Evolutionary conservation across 2,888 invertebrate genomes (phyloP).

Genomic region (Alviniconcha strummeri): DNA sequence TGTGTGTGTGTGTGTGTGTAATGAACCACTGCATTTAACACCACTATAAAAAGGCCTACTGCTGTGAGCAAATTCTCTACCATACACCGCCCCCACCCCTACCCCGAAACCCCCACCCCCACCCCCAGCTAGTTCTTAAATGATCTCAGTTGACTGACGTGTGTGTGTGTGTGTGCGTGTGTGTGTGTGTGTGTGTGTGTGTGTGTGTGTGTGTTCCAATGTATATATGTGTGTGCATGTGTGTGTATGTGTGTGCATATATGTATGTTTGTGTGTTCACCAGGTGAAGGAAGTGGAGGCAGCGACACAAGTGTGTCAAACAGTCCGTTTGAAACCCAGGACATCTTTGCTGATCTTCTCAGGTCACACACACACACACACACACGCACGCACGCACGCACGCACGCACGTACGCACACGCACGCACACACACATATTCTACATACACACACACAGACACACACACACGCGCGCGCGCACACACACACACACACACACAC

Average conservation of each 20-base stretch:
- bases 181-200: no score
- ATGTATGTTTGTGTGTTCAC: neutral
- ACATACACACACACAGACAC: neutral
- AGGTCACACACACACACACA: slow-evolving; percentile 40
- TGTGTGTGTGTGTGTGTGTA: slow-evolving; percentile 13
- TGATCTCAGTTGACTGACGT: no score
- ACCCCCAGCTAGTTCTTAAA: no score
- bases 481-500: no score
- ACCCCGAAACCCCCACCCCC: no score
- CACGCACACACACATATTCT: neutral
- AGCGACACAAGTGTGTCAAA: slow-evolving; percentile 26
- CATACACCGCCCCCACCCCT: no score
- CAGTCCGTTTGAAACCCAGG: slow-evolving; percentile 57
- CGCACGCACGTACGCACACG: neutral
- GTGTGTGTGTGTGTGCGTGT: no score
- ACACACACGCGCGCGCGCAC: neutral
- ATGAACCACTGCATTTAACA: no score
- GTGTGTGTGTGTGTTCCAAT: no score
- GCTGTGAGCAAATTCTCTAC: no score
- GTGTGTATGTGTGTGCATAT: neutral
- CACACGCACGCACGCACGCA: neutral
- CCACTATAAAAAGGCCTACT: no score
- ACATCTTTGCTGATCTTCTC: slow-evolving; percentile 59
- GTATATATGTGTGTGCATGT: neutral
- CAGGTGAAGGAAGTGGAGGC: slow-evolving; percentile 36